A percentile compares a stretch with the other conserved stretches of the same genome.
phyloP scores from a whole-genome alignment of 2,888 invertebrate species.

The Zeuzera pyrina region DNA sequence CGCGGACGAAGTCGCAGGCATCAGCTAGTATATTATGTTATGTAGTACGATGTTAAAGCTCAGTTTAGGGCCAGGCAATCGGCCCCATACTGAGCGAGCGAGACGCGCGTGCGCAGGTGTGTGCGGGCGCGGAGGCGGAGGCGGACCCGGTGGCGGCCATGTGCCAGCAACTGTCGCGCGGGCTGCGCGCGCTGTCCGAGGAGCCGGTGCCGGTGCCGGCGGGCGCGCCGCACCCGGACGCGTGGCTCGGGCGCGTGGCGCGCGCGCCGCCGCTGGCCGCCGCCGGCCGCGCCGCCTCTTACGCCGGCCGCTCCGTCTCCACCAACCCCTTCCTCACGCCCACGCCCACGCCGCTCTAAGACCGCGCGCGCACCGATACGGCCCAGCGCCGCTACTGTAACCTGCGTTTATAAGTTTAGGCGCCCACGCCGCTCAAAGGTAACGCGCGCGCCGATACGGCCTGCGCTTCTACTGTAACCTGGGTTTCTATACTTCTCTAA shows the following conservation, averaged over 20 bases:
- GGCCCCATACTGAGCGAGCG: too few species aligned
- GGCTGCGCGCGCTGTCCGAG: conserved; percentile 81
- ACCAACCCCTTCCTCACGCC: conserved; percentile 38
- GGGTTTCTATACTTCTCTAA: too few species aligned
- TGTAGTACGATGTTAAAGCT: too few species aligned
- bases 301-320: conserved; percentile 41
- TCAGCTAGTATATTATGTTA: too few species aligned
- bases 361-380: neutral
- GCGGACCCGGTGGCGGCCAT: conserved; percentile 79
- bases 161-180: conserved; percentile 85
- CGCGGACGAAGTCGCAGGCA: too few species aligned
- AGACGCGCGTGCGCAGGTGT: too few species aligned
- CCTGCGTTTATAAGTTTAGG: neutral
- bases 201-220: conserved; percentile 38
- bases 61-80: too few species aligned
- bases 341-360: conserved; percentile 21
- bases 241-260: conserved; percentile 85
- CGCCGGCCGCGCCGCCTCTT: conserved; percentile 71
- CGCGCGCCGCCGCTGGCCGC: conserved; percentile 52
- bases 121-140: too few species aligned
- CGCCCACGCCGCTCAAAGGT: too few species aligned
- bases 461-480: too few species aligned
- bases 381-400: neutral
- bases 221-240: conserved; percentile 84
- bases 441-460: too few species aligned